Base-by-base conservation (phyloP, 37 sponge, comb jelly and placozoan species). In the Spongia lamella region DNA sequence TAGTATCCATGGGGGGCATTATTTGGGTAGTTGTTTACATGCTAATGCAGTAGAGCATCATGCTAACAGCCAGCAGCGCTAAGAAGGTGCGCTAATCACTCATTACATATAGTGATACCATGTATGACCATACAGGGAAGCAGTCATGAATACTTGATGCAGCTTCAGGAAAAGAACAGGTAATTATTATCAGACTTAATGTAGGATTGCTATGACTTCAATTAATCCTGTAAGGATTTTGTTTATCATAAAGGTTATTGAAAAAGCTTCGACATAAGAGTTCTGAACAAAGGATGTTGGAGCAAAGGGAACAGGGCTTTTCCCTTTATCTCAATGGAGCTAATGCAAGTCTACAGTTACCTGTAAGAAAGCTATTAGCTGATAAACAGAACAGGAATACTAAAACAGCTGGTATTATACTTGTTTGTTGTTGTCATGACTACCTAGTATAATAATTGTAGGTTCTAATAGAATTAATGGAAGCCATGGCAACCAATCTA, bases 321-420 rank as follows among this genome's bases (percentile, higher is more conserved):
- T 54, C 89, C 47, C 71, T 97, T 33, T 97, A 93, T 59, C 62
- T 97, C 30, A 97, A 97, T 83, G 97, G 97, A 70, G 95, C 92
- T 21, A 87, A 97, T 59, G 60, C 78, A 25, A 22, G 56, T 3
- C 39, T 51, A 14, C 21, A 47, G 14, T 50, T 49, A 38, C n/a
- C 22, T 38, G 29, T 43, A 3, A 7, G 29, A 22, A 5, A 15
- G 7, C 29, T 7, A 4, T 27, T 7, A 14, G 7, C 11, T 0
- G 36, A 38, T 17, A 35, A 15, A 0, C 53, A 29, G 21, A 67
- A 79, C 24, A 34, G 55, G 20, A 15, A 17, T 1, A 58, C 49
- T 5, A 60, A 62, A 35, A 26, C 66, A 27, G 76, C 37, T 17
- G 62, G 52, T 24, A 51, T 49, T 13, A 5, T 43, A 43, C 7